Percentiles rank a stretch among this genome's conserved stretches.
phyloP scores from a whole-genome alignment of 1,140 invertebrate species.

The Drosophila tsacasi region DNA sequence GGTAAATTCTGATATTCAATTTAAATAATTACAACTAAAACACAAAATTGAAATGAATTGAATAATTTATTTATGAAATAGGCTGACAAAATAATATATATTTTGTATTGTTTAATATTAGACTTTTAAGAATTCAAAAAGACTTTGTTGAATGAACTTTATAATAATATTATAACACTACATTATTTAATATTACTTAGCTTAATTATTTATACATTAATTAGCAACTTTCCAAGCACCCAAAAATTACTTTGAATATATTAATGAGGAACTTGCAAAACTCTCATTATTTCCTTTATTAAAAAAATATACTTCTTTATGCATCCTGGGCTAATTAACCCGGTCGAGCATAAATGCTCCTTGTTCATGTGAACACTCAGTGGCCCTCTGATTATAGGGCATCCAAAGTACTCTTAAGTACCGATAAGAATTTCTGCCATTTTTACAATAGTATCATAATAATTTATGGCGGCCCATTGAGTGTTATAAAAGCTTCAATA shows the following conservation, averaged over 20 bases:
- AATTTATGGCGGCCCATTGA: conserved; percentile 82
- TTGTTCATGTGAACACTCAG: conserved; percentile 1
- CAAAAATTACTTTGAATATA: neutral
- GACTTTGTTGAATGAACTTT: too few relatives aligned
- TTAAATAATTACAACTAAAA: neutral
- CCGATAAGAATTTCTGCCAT: conserved; percentile 83
- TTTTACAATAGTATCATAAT: conserved; percentile 84
- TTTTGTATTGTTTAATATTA: neutral
- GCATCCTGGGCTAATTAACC: neutral
- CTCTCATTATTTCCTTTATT: neutral
- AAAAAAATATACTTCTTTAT: neutral
- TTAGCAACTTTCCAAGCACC: neutral
- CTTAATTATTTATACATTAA: too few relatives aligned
- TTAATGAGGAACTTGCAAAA: neutral
- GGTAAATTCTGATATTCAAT: too few relatives aligned
- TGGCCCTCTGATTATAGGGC: conserved; percentile 26
- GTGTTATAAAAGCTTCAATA: conserved; percentile 85
- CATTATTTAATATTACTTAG: neutral
- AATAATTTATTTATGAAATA: neutral
- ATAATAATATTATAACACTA: too few relatives aligned
- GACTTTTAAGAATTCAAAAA: too few relatives aligned
- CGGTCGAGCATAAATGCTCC: neutral
- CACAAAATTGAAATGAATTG: too few relatives aligned
- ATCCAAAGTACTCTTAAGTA: conserved; percentile 72
- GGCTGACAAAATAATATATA: neutral